phyloP scores from a whole-genome alignment of 2,888 invertebrate genomes.

The Mesoligia furuncula region DNA sequence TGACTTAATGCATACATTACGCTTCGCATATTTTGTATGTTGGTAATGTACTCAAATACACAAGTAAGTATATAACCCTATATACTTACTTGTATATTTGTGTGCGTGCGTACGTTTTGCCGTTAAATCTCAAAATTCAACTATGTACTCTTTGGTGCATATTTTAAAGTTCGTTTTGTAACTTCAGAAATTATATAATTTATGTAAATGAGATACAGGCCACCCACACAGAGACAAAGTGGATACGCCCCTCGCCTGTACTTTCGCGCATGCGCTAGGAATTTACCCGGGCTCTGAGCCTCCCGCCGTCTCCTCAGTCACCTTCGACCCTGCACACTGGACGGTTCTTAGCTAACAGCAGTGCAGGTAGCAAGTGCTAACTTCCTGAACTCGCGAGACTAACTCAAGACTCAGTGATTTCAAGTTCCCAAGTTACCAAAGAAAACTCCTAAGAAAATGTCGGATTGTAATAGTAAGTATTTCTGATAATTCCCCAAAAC shows the following conservation, averaged over 20 bases:
- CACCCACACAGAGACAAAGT: not conserved
- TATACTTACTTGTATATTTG: not conserved
- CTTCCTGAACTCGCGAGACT: not conserved
- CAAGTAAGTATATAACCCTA: too few species aligned
- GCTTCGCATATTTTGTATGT: too few species aligned
- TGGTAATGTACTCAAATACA: not conserved
- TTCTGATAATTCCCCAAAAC: not conserved
- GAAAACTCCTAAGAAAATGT: not conserved
- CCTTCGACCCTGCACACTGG: not conserved
- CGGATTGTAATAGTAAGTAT: not conserved
- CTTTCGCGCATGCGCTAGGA: conserved; percentile 19
- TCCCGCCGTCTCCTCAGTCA: conserved; percentile 2
- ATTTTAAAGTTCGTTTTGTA: not conserved
- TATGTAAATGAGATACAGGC: not conserved
- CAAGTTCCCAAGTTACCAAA: not conserved
- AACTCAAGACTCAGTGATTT: conserved; percentile 3
- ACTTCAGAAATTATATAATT: not conserved
- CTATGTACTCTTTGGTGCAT: not conserved
- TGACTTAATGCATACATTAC: too few species aligned
- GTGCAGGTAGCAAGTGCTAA: not conserved
- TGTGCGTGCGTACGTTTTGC: not conserved
- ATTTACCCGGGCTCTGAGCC: not conserved
- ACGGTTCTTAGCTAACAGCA: not conserved
- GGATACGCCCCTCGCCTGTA: conserved; percentile 17
- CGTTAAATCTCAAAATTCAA: not conserved